Evolutionary conservation across 2,113 vertebrate genomes (phyloP).

Genomic region (Lycocorax pyrrhopterus): DNA sequence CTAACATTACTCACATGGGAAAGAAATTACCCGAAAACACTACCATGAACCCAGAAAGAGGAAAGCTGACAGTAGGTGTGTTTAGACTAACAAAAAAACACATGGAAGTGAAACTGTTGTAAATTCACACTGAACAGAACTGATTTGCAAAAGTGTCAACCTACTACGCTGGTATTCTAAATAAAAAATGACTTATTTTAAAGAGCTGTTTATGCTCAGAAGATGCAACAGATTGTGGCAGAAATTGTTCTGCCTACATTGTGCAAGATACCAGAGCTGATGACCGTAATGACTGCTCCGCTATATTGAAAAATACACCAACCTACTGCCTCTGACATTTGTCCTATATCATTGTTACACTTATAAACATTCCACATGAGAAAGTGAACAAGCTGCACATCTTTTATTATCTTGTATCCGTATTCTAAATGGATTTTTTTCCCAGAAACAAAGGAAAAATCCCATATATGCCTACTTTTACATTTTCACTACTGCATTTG

Average conservation of each 20-base stretch:
- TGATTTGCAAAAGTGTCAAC: neutral
- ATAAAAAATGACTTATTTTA: neutral
- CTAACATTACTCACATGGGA: neutral
- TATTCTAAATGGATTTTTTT: accelerated
- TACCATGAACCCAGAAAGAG: neutral
- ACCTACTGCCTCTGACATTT: neutral
- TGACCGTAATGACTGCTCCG: neutral
- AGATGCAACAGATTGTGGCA: neutral
- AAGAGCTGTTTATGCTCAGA: neutral
- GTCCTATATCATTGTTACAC: neutral
- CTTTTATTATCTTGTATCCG: neutral
- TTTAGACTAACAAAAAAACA: neutral
- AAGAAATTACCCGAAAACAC: neutral
- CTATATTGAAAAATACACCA: neutral
- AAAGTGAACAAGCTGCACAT: neutral
- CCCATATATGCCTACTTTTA: neutral
- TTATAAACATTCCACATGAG: neutral
- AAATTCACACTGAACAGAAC: neutral
- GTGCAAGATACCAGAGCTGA: neutral
- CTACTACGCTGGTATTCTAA: neutral
- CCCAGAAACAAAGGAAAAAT: neutral
- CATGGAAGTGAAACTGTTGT: neutral
- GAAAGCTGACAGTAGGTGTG: neutral
- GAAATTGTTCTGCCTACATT: neutral
- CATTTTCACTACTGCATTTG: neutral